phyloP scores from a whole-genome alignment of 2,797 vertebrate genomes.

The Pangasius macronema region DNA sequence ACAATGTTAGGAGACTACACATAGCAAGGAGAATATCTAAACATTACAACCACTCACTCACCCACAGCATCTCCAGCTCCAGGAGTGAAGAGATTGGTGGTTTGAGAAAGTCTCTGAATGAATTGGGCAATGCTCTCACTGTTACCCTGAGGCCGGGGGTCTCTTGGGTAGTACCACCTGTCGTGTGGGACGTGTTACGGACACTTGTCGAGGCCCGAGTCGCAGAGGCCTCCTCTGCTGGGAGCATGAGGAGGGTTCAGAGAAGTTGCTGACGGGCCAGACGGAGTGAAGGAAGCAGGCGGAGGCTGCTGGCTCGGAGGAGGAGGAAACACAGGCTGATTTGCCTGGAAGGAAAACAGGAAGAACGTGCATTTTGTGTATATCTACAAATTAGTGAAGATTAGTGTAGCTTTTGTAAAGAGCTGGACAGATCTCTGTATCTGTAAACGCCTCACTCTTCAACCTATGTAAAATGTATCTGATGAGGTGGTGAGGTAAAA shows the following conservation, averaged over 20 bases:
- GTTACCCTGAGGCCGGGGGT: no score
- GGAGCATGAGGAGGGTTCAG: slow-evolving; percentile 52
- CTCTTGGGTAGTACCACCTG: no score
- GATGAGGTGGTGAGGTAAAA: background rate
- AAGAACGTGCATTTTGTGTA: background rate
- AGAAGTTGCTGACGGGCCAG: slow-evolving; percentile 46
- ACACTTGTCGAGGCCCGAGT: no score
- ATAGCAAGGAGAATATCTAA: background rate
- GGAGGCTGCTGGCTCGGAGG: slow-evolving; percentile 47
- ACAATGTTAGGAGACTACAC: background rate
- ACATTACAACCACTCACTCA: slow-evolving; percentile 53
- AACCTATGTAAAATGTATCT: background rate
- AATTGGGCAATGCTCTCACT: slow-evolving; percentile 92
- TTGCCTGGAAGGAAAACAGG: slow-evolving; percentile 57
- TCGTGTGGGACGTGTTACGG: no score
- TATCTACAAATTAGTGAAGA: background rate
- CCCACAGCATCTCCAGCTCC: slow-evolving; percentile 86
- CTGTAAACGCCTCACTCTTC: background rate
- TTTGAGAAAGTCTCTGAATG: slow-evolving; percentile 88
- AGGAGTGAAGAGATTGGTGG: slow-evolving; percentile 87
- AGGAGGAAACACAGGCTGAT: slow-evolving; percentile 64
- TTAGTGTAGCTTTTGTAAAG: background rate
- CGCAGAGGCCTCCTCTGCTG: slow-evolving; percentile 53
- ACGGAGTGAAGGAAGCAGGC: slow-evolving; percentile 46
- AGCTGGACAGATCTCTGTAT: background rate